Evolutionary conservation across 2,113 vertebrate genomes (phyloP), one percentile per base, ranked within the genome.

Genomic region (Catagonus wagneri): DNA sequence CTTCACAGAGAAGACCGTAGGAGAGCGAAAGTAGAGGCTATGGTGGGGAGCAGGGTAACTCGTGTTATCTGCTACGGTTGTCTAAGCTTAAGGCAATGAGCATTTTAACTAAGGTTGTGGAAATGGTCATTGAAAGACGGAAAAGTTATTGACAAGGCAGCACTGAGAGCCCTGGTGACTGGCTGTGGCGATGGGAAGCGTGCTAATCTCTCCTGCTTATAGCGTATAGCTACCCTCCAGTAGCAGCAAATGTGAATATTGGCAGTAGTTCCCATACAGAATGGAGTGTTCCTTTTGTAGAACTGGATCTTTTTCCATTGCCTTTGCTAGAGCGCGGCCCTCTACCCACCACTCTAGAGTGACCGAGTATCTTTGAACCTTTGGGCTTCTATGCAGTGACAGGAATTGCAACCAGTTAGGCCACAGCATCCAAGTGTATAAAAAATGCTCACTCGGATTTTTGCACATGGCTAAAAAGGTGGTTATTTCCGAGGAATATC

Each of bases 361-460:
- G 17, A 80, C 14, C 63, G 52, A 58, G 3, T 60, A n/a, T 75
- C 44, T 58, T 76, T 83, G 22, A 74, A 93, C 11, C 2, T 92
- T 19, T 92, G 22, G 66, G 39, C 81, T 93, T 96, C 50, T 92
- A 34, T n/a, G 23, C 58, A 69, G 3, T 91, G 63, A 76, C 19
- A 69, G 52, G 25, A 94, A 74, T 88, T 36, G 50, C 50, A 92
- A 78, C 11, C 39, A 83, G 5, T 86, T 71, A 83, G 25, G 12
- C 39, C 36, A 92, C 22, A 16, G 6, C n/a, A 63, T 83, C 29
- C 60, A 88, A 72, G 54, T 80, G 2, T 56, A 81, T 74, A 23
- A 88, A 94, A 93, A 86, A 65, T 71, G 12, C 32, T 92, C 36
- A 86, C 50, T 90, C 56, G n/a, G 88, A 90, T 60, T 58, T 93